Evolutionary conservation across 2,797 vertebrate species (phyloP).

Genomic region (Tamandua tetradactyla): DNA sequence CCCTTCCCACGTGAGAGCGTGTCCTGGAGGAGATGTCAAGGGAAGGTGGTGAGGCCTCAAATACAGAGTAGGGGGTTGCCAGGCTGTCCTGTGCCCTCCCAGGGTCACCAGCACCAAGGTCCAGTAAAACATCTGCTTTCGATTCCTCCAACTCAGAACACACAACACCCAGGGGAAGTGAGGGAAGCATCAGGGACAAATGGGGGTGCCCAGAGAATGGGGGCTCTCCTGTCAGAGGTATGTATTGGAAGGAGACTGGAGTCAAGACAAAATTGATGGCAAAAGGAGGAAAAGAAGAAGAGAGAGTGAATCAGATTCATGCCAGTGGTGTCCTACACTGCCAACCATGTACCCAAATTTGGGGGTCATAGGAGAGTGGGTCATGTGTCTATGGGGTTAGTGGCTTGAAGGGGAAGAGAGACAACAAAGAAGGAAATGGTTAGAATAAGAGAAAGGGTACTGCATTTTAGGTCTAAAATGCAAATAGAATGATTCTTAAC

Average conservation of each 20-base stretch:
- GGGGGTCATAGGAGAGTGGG: not conserved
- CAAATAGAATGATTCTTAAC: not conserved
- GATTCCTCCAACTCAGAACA: not conserved
- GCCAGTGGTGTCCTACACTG: not conserved
- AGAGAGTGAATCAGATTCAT: not conserved
- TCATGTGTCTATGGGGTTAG: rapidly evolving
- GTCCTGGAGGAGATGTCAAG: rapidly evolving
- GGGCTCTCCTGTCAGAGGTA: not conserved
- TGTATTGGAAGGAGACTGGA: not conserved
- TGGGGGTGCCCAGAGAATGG: not conserved
- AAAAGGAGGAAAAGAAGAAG: not conserved
- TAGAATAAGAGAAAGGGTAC: not conserved
- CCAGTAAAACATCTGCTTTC: not conserved
- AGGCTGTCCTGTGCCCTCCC: not conserved
- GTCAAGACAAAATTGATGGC: not conserved
- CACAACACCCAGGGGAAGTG: not conserved
- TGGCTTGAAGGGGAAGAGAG: not conserved
- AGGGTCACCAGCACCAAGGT: not conserved
- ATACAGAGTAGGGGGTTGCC: not conserved
- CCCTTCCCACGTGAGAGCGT: not conserved
- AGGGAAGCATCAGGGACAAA: not conserved
- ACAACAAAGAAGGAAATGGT: not conserved
- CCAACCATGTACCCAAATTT: not conserved
- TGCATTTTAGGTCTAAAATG: not conserved
- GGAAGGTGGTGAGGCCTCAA: not conserved